Evolutionary conservation across 2,113 vertebrate species (phyloP).

Genomic region (Stigmatopora argus): DNA sequence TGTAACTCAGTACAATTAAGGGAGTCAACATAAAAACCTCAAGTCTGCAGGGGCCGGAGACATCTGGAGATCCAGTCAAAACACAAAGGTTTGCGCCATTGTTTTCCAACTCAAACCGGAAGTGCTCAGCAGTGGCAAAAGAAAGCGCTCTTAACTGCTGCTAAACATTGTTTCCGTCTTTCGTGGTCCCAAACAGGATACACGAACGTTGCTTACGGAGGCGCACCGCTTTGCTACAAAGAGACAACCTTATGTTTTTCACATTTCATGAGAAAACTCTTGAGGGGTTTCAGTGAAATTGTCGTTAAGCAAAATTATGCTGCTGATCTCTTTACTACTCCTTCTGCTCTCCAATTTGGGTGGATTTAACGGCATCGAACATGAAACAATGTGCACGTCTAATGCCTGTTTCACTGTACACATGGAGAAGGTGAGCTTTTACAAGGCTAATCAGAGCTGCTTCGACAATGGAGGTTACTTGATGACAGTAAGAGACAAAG

Average conservation of each 20-base stretch:
- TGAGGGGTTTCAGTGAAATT: constrained; percentile 7
- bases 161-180: constrained; percentile 58
- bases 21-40: constrained; percentile 25
- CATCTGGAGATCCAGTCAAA: constrained; percentile 66
- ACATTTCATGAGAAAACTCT: constrained; percentile 8
- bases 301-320: constrained; percentile 42
- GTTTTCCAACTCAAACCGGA: constrained; percentile 60
- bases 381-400: constrained; percentile 49
- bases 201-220: constrained; percentile 34
- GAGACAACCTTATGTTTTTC: constrained; percentile 14
- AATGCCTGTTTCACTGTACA: constrained; percentile 63
- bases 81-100: constrained; percentile 55
- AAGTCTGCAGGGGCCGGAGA: constrained; percentile 38
- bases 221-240: constrained; percentile 23
- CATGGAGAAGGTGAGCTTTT: constrained; percentile 32
- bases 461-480: constrained; percentile 62
- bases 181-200: constrained; percentile 64
- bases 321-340: constrained; percentile 50
- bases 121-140: constrained; percentile 36
- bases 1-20: constrained; percentile 43
- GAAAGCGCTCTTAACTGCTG: constrained; percentile 32
- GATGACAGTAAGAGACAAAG: constrained; percentile 51
- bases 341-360: constrained; percentile 35
- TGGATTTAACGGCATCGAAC: constrained; percentile 13
- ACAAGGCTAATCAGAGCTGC: constrained; percentile 43